Conservation (phyloP, 1,140 invertebrate species). For the Drosophila pseudoobscura region DNA sequence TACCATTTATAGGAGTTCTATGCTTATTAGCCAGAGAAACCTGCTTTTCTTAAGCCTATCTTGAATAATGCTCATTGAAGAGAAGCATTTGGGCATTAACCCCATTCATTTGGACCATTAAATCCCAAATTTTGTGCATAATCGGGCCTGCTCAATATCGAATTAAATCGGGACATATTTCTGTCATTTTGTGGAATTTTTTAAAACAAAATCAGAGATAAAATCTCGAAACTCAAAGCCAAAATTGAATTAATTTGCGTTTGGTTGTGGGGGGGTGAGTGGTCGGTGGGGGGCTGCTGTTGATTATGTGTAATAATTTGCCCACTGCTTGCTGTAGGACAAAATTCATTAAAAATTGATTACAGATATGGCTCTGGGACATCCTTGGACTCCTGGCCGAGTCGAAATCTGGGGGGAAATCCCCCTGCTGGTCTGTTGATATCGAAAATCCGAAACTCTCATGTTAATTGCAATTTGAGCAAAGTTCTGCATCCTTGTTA, state of each 20-base stretch:
- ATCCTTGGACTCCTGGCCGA: neutral
- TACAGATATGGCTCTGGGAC: constrained; percentile 28
- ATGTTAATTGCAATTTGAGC: constrained; percentile 63
- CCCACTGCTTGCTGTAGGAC: constrained; percentile 20
- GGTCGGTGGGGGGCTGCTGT: neutral
- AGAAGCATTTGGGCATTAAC: too few relatives aligned
- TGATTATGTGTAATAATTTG: constrained; percentile 59
- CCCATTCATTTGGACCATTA: too few relatives aligned
- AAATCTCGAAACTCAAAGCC: neutral
- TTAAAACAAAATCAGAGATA: neutral
- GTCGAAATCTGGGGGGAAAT: constrained; percentile 31
- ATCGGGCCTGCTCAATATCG: too few relatives aligned
- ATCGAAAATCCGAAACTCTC: constrained; percentile 36
- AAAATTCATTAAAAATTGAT: constrained; percentile 72
- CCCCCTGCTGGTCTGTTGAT: constrained; percentile 1
- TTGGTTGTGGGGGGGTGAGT: neutral
- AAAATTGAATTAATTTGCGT: constrained; percentile 48
- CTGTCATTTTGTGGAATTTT: constrained; percentile 1
- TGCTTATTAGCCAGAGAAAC: too few relatives aligned
- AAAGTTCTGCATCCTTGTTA: constrained; percentile 18
- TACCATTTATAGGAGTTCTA: too few relatives aligned
- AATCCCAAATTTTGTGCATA: too few relatives aligned
- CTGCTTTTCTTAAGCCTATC: too few relatives aligned
- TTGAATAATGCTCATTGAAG: too few relatives aligned
- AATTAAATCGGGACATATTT: neutral